phyloP scores from a whole-genome alignment of 2,888 invertebrate genomes.

The Archips crataeganus region DNA sequence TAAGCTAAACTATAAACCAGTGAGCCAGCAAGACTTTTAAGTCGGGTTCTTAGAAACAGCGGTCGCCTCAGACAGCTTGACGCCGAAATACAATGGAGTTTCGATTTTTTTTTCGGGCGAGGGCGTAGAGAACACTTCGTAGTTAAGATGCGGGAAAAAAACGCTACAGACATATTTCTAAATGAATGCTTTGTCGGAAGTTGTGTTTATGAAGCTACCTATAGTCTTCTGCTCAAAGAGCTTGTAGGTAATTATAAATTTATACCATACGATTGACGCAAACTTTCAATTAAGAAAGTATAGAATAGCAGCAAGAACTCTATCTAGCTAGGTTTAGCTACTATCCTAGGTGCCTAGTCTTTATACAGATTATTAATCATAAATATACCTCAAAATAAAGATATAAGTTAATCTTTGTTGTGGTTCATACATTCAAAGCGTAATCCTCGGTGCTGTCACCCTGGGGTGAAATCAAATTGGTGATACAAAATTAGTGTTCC shows the following conservation, averaged over 20 bases:
- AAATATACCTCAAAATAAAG: too few relatives aligned
- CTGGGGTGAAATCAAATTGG: too few relatives aligned
- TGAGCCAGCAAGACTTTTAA: slow-evolving; percentile 44
- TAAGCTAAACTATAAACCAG: slow-evolving; percentile 27
- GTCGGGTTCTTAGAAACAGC: slow-evolving; percentile 72
- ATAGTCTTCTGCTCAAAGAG: slow-evolving; percentile 1
- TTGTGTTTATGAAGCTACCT: slow-evolving; percentile 19
- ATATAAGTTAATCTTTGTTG: too few relatives aligned
- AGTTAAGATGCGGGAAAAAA: slow-evolving; percentile 69
- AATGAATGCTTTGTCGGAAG: slow-evolving; percentile 59
- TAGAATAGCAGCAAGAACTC: not conserved
- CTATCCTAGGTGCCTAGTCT: not conserved
- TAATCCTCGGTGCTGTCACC: too few relatives aligned
- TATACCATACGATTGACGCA: not conserved
- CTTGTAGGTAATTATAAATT: not conserved
- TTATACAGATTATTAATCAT: too few relatives aligned
- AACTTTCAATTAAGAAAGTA: not conserved
- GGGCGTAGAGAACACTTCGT: slow-evolving; percentile 69
- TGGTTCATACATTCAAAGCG: too few relatives aligned
- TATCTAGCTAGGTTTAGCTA: not conserved
- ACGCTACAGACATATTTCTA: slow-evolving; percentile 68
- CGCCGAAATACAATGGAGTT: slow-evolving; percentile 78
- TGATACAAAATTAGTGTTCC: too few relatives aligned
- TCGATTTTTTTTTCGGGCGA: slow-evolving; percentile 66
- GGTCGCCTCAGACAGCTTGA: slow-evolving; percentile 79